Base-by-base conservation (phyloP, 2,797 vertebrate species). In the Arremon brunneinucha region DNA sequence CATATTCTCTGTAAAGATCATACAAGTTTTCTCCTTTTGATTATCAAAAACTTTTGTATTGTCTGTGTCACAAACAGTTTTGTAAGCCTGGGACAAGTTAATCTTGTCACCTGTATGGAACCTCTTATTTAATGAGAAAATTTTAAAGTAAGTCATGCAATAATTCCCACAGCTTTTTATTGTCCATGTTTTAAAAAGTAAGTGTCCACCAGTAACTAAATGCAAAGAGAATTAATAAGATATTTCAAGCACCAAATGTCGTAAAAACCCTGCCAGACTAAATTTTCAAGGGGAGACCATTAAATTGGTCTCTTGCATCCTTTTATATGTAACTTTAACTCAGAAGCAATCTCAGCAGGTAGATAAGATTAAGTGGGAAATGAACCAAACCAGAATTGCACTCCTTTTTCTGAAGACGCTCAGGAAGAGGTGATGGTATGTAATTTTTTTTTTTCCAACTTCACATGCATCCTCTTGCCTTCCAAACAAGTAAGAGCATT, bases 251-350 rank as follows among this genome's bases (percentile, higher is more conserved):
- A 79, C 11, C 14, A 87, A 44, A 63, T 60, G 8, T 34, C 59
- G 52, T 30, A 41, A 71, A 59, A 78, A 9, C 32, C 50, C 17
- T 4, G 1, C 6, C 14, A 74, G 64, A 32, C 2, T 70, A 82
- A 53, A 62, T 89, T 87, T 87, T 90, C 43, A 79, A 63, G 85
- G 8, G 4, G 5, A 56, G 22, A 17, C 14, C 17, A 72, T 78
- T 49, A 67, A 49, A 59, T 8, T 67, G 2, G 9, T 37, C 17
- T 80, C 44, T 77, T 53, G 8, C 9, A 39, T 49, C 14, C 18
- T 67, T 87, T 83, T 14, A 56, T 41, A 56, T 52, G 19, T 28
- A 63, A 49, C 85, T 96, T 91, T 62, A 79, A 80, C 34, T 79
- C 44, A 83, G 27, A 79, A 89, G 80, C 11, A 47, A 26, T 12